Base-by-base conservation (phyloP, 2,888 invertebrate species). In the Drosophila bunnanda region DNA sequence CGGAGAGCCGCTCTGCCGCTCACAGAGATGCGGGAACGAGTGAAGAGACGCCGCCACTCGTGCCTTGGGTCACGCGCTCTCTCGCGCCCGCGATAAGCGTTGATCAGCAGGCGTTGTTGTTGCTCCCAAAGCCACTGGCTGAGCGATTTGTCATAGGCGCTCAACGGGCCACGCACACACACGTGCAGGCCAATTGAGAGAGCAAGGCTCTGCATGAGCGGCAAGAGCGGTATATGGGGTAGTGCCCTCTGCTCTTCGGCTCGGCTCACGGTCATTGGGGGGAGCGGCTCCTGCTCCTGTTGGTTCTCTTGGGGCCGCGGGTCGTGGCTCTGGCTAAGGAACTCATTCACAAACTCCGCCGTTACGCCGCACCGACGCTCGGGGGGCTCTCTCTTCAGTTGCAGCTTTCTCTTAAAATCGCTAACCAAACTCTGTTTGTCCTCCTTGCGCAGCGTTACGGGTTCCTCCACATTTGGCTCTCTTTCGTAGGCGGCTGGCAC, bases 361-460 rank as follows among this genome's bases (percentile, higher is more conserved):
- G 91, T 89, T 69, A 91, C 89, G 65, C 88, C 91, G 59, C 89
- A 81, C 56, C 91, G 86, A 22, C 79, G 60, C 6, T 46, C 64
- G 28, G 41, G 44, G 4, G 28, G 69, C 65, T 80, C 77, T 74
- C 80, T 83, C 74, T 87, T 90, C 28, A 89, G 82, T 74, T 89
- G 75, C 53, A 92, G 74, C 80, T 91, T 90, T 20, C 87, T 86
- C 76, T 91, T 91, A 55, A 92, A 92, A 68, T 91, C 88, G 30
- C 88, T 81, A 10, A 92, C 89, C 80, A 91, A 78, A 53, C 46
- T 20, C 13, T n/a, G 55, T 9, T 32, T 48, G 13, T 55, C 53
- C 15, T 52, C 53, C 34, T 30, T 53, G 22, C 75, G 69, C 48
- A 74, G 55, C 6, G 58, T 68, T 34, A 52, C 50, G 15, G 50